Percentiles rank a stretch among this genome's conserved stretches.
phyloP scores from a whole-genome alignment of 2,888 invertebrate species.

The Synergus japonicus region DNA sequence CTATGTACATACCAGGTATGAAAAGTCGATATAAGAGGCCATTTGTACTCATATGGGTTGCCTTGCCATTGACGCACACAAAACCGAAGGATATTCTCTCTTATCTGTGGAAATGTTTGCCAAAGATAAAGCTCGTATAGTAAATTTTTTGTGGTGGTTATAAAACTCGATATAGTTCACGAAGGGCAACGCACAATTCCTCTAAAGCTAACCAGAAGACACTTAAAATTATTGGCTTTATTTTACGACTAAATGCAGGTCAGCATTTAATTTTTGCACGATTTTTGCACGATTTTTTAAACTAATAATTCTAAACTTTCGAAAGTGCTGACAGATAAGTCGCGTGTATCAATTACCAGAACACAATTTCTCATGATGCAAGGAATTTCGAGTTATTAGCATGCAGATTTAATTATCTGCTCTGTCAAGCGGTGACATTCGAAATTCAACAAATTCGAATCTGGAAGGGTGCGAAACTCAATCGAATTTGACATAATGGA shows the following conservation, averaged over 20 bases:
- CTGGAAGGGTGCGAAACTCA: not conserved
- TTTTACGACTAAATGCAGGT: not conserved
- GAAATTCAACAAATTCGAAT: not conserved
- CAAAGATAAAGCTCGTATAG: constrained; percentile 27
- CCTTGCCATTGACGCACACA: not conserved
- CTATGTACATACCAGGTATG: not conserved
- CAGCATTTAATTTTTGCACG: not conserved
- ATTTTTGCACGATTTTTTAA: not conserved
- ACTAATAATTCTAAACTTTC: too few species aligned
- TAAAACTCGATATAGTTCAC: constrained; percentile 13
- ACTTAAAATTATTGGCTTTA: not conserved
- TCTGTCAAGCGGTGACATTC: not conserved
- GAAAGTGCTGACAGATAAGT: too few species aligned
- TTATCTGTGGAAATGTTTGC: constrained; percentile 18
- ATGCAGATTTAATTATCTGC: too few species aligned
- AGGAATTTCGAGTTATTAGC: not conserved
- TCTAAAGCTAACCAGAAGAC: not conserved
- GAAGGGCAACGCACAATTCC: not conserved
- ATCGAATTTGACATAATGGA: too few species aligned
- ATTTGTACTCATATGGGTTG: not conserved
- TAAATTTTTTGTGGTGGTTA: constrained; percentile 5
- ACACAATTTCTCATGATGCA: not conserved
- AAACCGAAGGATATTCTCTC: not conserved
- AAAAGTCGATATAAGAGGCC: not conserved
- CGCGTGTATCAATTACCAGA: not conserved